Conservation (phyloP, 2,888 invertebrate genomes). For the Caenorhabditis japonica region DNA sequence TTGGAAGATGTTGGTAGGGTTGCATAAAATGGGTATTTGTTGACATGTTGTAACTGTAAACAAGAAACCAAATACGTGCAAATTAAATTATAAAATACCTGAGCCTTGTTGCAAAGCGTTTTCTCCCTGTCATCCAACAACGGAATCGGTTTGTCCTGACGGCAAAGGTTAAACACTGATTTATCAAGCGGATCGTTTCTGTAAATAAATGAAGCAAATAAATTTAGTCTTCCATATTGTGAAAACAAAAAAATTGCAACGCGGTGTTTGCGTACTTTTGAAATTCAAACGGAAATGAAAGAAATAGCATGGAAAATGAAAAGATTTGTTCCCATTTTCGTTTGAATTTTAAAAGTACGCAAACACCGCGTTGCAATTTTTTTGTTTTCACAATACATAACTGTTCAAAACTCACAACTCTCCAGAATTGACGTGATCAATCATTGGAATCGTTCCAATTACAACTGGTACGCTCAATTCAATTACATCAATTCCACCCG, state of each 20-base stretch:
- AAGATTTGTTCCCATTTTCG: too few relatives aligned
- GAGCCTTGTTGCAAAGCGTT: slow-evolving; percentile 60
- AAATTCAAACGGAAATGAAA: too few relatives aligned
- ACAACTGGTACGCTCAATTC: slow-evolving; percentile 69
- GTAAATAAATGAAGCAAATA: too few relatives aligned
- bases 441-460: slow-evolving; percentile 64
- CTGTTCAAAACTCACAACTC: slow-evolving; percentile 23
- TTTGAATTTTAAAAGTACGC: too few relatives aligned
- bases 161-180: slow-evolving; percentile 51
- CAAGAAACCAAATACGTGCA: too few relatives aligned
- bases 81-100: slow-evolving; percentile 35
- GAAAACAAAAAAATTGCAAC: too few relatives aligned
- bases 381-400: too few relatives aligned
- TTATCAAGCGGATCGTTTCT: slow-evolving; percentile 42
- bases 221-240: too few relatives aligned
- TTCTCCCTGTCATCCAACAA: slow-evolving; percentile 53
- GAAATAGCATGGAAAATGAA: too few relatives aligned
- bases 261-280: too few relatives aligned
- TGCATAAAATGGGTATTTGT: slow-evolving; percentile 70
- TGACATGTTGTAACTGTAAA: slow-evolving; percentile 64
- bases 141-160: slow-evolving; percentile 58
- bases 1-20: slow-evolving; percentile 71
- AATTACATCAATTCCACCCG: slow-evolving; percentile 67
- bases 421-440: slow-evolving; percentile 37
- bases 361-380: too few relatives aligned